Evolutionary conservation across 2,888 invertebrate species (phyloP).

Genomic region (Scaptomyza reducta): DNA sequence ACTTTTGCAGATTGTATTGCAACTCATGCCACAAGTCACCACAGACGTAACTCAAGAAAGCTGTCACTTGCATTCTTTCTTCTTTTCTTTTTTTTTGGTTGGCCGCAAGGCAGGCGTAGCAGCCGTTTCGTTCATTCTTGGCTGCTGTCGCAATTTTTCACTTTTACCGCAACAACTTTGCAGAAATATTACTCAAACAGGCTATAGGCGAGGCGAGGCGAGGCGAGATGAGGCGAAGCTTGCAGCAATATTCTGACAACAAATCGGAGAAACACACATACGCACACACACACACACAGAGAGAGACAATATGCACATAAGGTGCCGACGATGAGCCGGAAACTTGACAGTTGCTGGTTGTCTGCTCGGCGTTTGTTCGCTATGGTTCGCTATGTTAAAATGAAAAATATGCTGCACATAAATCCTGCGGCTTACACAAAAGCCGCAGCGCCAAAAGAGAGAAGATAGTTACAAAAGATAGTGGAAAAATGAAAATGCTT

Average conservation of each 20-base stretch:
- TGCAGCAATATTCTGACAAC: constrained; percentile 73
- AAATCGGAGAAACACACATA: constrained; percentile 53
- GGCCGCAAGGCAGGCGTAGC: constrained; percentile 14
- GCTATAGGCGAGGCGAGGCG: not conserved
- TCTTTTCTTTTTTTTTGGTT: not conserved
- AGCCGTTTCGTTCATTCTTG: constrained; percentile 7
- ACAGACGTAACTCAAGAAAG: constrained; percentile 53
- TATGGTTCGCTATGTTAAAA: constrained; percentile 43
- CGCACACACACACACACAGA: not conserved
- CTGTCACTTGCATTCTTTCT: constrained; percentile 20
- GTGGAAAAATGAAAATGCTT: constrained; percentile 23
- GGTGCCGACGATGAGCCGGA: constrained; percentile 72
- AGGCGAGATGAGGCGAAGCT: not conserved
- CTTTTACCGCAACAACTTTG: constrained; percentile 79
- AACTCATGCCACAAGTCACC: too few relatives aligned
- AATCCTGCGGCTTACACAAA: constrained; percentile 62
- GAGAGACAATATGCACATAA: constrained; percentile 62
- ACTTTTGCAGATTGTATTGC: too few relatives aligned
- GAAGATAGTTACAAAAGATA: constrained; percentile 19
- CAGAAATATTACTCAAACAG: constrained; percentile 71
- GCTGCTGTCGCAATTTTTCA: constrained; percentile 69
- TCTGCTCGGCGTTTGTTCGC: constrained; percentile 20
- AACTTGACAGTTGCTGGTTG: constrained; percentile 70
- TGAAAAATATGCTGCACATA: constrained; percentile 72
- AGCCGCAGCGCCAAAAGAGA: constrained; percentile 11